Conservation (phyloP, 2,888 invertebrate species). For the Pollenia griseotomentosa region DNA sequence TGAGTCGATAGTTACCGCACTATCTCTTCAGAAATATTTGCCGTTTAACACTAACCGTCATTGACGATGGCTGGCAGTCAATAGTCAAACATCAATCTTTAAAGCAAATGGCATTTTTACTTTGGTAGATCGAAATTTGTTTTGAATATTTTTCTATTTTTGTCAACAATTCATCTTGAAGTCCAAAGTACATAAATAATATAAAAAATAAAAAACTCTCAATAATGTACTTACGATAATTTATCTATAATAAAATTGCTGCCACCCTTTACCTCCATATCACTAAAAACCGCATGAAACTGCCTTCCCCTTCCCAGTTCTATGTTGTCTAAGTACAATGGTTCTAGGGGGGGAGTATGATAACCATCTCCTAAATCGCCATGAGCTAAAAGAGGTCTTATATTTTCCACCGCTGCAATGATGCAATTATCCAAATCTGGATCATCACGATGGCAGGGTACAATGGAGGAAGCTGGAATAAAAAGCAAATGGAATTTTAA, state of each 20-base stretch:
- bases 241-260: constrained; percentile 84
- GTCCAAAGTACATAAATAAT: too few species aligned
- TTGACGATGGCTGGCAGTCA: too few species aligned
- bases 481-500: constrained; percentile 9
- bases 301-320: constrained; percentile 81
- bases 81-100: too few species aligned
- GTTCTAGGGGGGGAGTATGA: constrained; percentile 81
- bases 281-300: constrained; percentile 82
- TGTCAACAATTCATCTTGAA: too few species aligned
- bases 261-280: constrained; percentile 82
- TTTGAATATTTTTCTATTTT: too few species aligned
- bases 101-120: too few species aligned
- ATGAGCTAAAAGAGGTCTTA: constrained; percentile 80
- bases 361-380: constrained; percentile 84
- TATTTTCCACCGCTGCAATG: constrained; percentile 80
- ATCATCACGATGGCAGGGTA: constrained; percentile 82
- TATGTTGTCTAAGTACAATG: constrained; percentile 82
- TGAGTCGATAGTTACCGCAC: too few species aligned
- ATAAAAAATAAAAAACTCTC: neutral
- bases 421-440: constrained; percentile 82
- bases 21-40: too few species aligned
- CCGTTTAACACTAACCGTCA: too few species aligned
- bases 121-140: too few species aligned
- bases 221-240: constrained; percentile 78
- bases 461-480: constrained; percentile 80